A percentile compares a stretch with the other conserved stretches of the same genome.
Evolutionary conservation across 2,888 invertebrate genomes (phyloP).

Genomic region (Melinaea marsaeus): DNA sequence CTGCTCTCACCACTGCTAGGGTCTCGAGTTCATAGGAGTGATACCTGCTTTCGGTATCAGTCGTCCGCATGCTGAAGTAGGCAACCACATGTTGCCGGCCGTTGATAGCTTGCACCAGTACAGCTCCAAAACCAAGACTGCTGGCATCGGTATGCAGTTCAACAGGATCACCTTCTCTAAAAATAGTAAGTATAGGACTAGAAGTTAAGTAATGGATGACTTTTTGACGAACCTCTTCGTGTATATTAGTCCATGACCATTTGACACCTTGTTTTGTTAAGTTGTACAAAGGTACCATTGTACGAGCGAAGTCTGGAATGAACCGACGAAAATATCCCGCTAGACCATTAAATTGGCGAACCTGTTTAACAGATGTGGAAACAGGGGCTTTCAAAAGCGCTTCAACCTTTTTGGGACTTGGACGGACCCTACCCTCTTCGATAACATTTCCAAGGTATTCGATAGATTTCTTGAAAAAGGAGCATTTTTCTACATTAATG

Average conservation of each 20-base stretch:
- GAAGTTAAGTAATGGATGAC: constrained; percentile 28
- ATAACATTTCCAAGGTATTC: too few species aligned
- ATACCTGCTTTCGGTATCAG: constrained; percentile 30
- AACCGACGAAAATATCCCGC: constrained; percentile 28
- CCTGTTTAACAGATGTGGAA: too few species aligned
- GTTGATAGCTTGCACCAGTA: constrained; percentile 20
- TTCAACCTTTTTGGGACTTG: too few species aligned
- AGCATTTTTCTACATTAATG: constrained; percentile 32
- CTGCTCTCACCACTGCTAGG: constrained; percentile 33
- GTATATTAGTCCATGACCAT: constrained; percentile 26
- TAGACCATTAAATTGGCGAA: constrained; percentile 34
- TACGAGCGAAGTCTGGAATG: constrained; percentile 22
- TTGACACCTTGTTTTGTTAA: constrained; percentile 20
- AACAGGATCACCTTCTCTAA: constrained; percentile 23
- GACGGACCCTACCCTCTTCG: too few species aligned
- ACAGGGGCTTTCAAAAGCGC: too few species aligned
- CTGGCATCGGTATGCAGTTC: constrained; percentile 37
- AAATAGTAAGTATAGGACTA: constrained; percentile 28
- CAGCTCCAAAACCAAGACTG: constrained; percentile 32
- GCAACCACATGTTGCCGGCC: constrained; percentile 24
- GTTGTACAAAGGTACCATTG: constrained; percentile 12
- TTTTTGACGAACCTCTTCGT: constrained; percentile 30
- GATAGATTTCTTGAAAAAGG: constrained; percentile 31
- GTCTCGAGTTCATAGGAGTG: constrained; percentile 36
- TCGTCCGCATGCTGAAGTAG: constrained; percentile 13